These are phyloP conservation scores for Chascanopsetta lugubris DNA, from an alignment of 2,113 vertebrate species.

Conservation along the genomic window DNA sequence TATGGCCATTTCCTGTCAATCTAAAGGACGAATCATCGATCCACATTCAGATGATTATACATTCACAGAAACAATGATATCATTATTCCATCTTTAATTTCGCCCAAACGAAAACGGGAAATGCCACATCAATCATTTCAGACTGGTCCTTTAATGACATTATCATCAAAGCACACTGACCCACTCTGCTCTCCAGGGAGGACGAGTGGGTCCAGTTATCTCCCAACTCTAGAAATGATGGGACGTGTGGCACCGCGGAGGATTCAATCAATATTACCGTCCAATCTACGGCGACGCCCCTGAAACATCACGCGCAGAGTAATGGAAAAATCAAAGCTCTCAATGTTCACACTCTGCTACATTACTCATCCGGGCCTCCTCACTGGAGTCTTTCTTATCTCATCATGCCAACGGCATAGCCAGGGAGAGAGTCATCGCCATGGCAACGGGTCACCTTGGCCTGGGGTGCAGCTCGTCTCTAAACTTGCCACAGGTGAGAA, in stretches of 20 bases:
- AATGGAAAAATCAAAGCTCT: slow-evolving; percentile 72
- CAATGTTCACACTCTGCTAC: slow-evolving; percentile 56
- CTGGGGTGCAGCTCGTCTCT: slow-evolving; percentile 29
- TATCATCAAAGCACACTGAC: slow-evolving; percentile 27
- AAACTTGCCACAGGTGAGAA: slow-evolving; percentile 19
- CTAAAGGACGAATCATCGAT: no score
- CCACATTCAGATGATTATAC: no score
- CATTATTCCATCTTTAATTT: no score
- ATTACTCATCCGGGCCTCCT: slow-evolving; percentile 55
- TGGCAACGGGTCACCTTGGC: slow-evolving; percentile 72
- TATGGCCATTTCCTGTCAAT: no score
- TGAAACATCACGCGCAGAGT: slow-evolving; percentile 66
- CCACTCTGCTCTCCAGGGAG: slow-evolving; percentile 23
- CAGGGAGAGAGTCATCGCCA: slow-evolving; percentile 62
- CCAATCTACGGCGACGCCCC: slow-evolving; percentile 56
- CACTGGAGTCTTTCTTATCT: slow-evolving; percentile 64
- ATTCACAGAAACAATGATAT: no score
- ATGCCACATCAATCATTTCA: no score
- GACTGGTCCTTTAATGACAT: slow-evolving; percentile 41
- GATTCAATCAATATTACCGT: slow-evolving; percentile 69
- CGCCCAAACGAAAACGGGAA: no score
- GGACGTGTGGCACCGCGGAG: slow-evolving; percentile 37
- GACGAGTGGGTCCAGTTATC: slow-evolving; percentile 56
- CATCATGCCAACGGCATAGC: slow-evolving; percentile 55
- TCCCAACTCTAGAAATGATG: slow-evolving; percentile 51